Percentiles rank a stretch among this genome's conserved stretches.
Evolutionary conservation across 1,140 invertebrate genomes (phyloP).

Genomic region (Caenorhabditis latens): DNA sequence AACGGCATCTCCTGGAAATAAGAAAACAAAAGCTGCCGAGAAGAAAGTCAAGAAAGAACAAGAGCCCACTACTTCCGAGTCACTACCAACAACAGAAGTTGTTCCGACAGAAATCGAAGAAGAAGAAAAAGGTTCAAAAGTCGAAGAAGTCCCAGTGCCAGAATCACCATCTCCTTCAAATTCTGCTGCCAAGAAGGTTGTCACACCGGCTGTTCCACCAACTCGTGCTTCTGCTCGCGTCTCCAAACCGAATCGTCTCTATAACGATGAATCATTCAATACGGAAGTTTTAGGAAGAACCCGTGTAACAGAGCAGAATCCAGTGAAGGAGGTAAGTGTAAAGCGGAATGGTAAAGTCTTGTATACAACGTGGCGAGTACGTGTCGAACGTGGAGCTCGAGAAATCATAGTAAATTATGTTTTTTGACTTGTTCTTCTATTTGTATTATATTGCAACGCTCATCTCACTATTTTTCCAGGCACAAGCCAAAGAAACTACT

Average conservation of each 20-base stretch:
- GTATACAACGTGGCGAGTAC: too few species aligned
- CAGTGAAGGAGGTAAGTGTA: constrained; percentile 4
- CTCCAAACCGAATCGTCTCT: constrained; percentile 29
- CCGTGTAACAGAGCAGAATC: constrained; percentile 11
- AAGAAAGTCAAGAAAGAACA: neutral
- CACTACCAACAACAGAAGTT: neutral
- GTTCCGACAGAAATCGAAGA: neutral
- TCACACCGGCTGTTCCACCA: neutral
- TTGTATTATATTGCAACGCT: neutral
- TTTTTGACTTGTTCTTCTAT: neutral
- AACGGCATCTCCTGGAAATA: too few species aligned
- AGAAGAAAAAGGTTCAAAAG: neutral
- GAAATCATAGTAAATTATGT: too few species aligned
- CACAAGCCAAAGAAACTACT: constrained; percentile 16
- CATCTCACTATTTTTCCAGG: neutral
- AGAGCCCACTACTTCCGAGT: neutral
- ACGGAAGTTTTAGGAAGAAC: constrained; percentile 42
- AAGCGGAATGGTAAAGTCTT: too few species aligned
- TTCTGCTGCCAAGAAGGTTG: neutral
- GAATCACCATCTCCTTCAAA: neutral
- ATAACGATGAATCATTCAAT: neutral
- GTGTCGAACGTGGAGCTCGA: too few species aligned
- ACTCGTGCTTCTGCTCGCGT: constrained; percentile 21
- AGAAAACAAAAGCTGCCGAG: neutral
- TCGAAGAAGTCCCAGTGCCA: neutral